A percentile compares a stretch with the other conserved stretches of the same genome.
Conservation (phyloP, 2,797 vertebrate species). For the Myiothlypis coronata region DNA sequence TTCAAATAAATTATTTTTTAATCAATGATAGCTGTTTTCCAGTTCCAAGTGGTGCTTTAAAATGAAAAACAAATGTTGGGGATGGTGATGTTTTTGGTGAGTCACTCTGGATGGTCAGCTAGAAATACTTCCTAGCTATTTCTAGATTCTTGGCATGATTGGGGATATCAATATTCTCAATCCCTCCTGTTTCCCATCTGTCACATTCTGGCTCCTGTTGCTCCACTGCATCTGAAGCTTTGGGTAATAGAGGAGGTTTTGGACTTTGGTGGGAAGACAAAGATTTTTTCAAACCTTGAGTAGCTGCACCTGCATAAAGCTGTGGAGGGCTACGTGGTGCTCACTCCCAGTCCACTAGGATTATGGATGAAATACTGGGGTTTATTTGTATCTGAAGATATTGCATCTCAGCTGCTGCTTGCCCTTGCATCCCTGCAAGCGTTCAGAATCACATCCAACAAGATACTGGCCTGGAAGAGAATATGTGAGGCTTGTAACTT, state of each 20-base stretch:
- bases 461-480: neutral
- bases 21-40: neutral
- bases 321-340: neutral
- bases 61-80: neutral
- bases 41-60: neutral
- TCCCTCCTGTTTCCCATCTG: neutral
- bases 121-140: neutral
- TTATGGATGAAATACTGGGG: neutral
- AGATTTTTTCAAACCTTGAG: neutral
- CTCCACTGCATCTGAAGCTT: neutral
- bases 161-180: rapidly evolving
- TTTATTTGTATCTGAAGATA: neutral
- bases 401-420: neutral
- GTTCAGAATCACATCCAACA: neutral
- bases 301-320: neutral
- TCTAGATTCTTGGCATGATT: neutral
- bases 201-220: neutral
- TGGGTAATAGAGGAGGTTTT: rapidly evolving
- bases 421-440: neutral
- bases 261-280: neutral
- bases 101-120: neutral
- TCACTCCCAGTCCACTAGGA: neutral
- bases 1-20: neutral
- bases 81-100: neutral
- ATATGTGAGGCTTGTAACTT: neutral